Base-by-base conservation (phyloP, 1,140 invertebrate genomes). In the Sitodiplosis mosellana region DNA sequence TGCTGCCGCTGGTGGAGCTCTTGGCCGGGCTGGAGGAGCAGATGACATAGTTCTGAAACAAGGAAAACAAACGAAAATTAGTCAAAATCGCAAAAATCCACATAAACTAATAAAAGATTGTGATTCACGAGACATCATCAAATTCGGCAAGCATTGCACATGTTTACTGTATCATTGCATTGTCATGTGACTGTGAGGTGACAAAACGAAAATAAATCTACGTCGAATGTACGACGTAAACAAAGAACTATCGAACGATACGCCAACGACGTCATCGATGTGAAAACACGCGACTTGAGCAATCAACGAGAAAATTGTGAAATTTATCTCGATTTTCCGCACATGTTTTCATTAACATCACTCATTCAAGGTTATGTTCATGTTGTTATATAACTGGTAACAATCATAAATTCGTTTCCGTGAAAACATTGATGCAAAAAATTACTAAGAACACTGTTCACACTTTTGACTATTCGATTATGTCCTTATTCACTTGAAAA, bases 1-100 rank as follows among this genome's bases (percentile, higher is more conserved):
- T 50, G 58, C 56, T 49, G 65, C 54, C n/a, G 63, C 55, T 49
- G 64, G 65, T 52, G n/a, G 47, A 12, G 56, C 46, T 8, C 51
- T 47, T 4, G 54, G 38, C 15, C 52, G 57, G 5, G 57, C 55
- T 1, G 53, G 54, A 20, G 51, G 50, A 12, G n/a, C 7, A 19
- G 47, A 27, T 7, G 47, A 12, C 22, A 48, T 42, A 10, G 36
- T 20, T 21, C 47, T 48, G 20, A 43, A 43, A 40, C 12, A 14
- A 15, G 3, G 14, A 15, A 15, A 18, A 18, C 14, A 18, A 17
- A n/a, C 7, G 7, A 18, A 12, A 21, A 20, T 43, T 21, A 12
- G 5, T 22, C 2, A 45, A n/a, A 45, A 19, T 7, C 20, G 10
- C 14, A 12, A 10, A 33, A 14, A 18, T 45, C 7, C 8, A 14